Conservation (phyloP, 2,888 invertebrate genomes). For the Drosophila cyrtoloma region DNA sequence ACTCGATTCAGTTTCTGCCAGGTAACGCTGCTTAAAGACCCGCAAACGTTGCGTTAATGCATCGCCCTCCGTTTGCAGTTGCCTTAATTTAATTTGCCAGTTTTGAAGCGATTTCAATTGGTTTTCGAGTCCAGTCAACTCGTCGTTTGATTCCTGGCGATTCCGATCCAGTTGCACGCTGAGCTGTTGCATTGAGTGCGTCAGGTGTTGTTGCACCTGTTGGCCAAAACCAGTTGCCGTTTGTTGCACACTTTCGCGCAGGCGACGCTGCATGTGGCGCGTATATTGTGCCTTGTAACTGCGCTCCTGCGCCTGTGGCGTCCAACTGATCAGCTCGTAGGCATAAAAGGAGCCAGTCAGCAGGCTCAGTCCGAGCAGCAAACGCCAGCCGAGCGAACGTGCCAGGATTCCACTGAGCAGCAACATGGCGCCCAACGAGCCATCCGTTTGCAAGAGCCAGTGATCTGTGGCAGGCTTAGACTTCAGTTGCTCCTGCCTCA, state of each 20-base stretch:
- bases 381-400: conserved; percentile 98
- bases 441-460: conserved; percentile 92
- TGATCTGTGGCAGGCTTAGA: conserved; percentile 84
- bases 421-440: conserved; percentile 95
- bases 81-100: conserved; percentile 24
- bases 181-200: conserved; percentile 13
- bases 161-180: conserved; percentile 6
- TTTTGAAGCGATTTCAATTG: conserved; percentile 25
- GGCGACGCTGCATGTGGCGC: conserved; percentile 94
- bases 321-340: conserved; percentile 99
- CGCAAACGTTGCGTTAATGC: conserved; percentile 32
- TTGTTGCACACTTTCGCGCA: conserved; percentile 95
- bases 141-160: conserved; percentile 13
- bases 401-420: conserved; percentile 93
- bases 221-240: conserved; percentile 98
- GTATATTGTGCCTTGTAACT: conserved; percentile 98
- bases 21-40: conserved; percentile 48
- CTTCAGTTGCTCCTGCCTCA: conserved; percentile 46
- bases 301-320: conserved; percentile 96
- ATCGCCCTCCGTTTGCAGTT: conserved; percentile 16
- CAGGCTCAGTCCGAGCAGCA: conserved; percentile 92
- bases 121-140: conserved; percentile 9
- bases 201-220: conserved; percentile 58
- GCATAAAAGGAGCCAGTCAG: conserved; percentile 95
- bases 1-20: conserved; percentile 10